Base-by-base conservation (phyloP, 2,113 vertebrate species). In the Pseudorhombus dupliciocellatus region DNA sequence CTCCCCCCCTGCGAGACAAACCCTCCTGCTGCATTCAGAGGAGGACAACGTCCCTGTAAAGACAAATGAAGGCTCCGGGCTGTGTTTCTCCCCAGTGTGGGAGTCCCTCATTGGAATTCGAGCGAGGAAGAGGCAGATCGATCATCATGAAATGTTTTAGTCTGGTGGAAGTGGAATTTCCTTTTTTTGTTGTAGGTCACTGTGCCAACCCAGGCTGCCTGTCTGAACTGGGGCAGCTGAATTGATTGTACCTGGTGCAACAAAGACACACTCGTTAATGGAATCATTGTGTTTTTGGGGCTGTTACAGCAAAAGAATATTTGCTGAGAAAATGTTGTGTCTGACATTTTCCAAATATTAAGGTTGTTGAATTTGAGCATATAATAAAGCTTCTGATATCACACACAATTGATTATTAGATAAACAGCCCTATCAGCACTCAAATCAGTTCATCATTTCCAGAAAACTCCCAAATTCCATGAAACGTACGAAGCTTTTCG, bases 161-260 rank as follows among this genome's bases (percentile, higher is more conserved):
- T 20, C 64, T 57, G 12, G 21, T 22, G 58, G 64, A 60, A 60
- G 50, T 70, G 26, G 2, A 50, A n/a, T n/a, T n/a, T n/a, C 16
- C n/a, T 48, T 48, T 54, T 7, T 21, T 69, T 79, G 84, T 84
- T 77, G 62, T 87, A 82, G 87, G 87, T 89, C 85, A 89, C 73
- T 65, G 60, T 88, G 83, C 80, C 86, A 81, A 28, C 69, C 79
- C 65, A 51, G 5, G 34, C 75, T 62, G 71, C 77, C 75, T 37
- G 59, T 37, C 53, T 77, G 76, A 84, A 88, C 30, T 85, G 79
- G 88, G 84, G 69, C 78, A 83, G n/a, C 42, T 42, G 34, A 71
- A 84, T 72, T 77, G 77, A 85, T 73, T 75, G 65, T 62, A 60
- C 75, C 44, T 65, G 53, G 16, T 55, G 55, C 53, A 55, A 30